Evolutionary conservation across 2,888 invertebrate genomes (phyloP).

Genomic region (Melieria crassipennis): DNA sequence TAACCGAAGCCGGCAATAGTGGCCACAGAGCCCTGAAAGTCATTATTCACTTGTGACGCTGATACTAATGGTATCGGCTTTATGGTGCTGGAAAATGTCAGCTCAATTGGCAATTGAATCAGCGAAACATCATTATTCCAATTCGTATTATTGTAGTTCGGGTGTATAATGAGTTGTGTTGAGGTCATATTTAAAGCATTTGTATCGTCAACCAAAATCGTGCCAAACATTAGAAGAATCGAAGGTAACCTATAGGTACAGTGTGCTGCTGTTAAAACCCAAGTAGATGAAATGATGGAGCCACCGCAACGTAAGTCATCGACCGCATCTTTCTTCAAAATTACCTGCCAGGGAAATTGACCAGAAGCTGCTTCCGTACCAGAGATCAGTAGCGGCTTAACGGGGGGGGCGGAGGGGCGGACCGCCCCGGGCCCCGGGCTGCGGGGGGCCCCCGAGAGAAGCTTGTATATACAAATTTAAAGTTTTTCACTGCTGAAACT

Average conservation of each 20-base stretch:
- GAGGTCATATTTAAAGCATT: conserved; percentile 51
- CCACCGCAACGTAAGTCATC: conserved; percentile 59
- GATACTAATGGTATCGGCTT: conserved; percentile 54
- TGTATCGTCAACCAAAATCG: conserved; percentile 47
- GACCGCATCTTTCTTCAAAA: conserved; percentile 53
- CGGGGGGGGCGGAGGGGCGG: too few relatives aligned
- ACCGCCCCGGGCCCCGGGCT: too few relatives aligned
- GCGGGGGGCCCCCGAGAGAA: too few relatives aligned
- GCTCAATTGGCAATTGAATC: conserved; percentile 50
- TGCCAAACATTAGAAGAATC: conserved; percentile 55
- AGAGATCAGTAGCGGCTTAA: too few relatives aligned
- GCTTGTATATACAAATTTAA: too few relatives aligned
- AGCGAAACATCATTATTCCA: conserved; percentile 60
- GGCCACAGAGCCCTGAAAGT: conserved; percentile 50
- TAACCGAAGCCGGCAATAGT: conserved; percentile 58
- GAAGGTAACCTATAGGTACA: conserved; percentile 52
- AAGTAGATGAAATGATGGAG: conserved; percentile 54
- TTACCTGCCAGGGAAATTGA: conserved; percentile 63
- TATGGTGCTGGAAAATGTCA: conserved; percentile 49
- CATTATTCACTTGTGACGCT: conserved; percentile 39
- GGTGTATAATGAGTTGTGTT: conserved; percentile 51
- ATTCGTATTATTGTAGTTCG: conserved; percentile 51
- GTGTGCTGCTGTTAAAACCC: conserved; percentile 63
- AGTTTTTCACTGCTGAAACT: too few relatives aligned
- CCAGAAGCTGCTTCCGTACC: conserved; percentile 50